Evolutionary conservation across 1,140 invertebrate species (phyloP).

Genomic region (Metopolophium dirhodum): DNA sequence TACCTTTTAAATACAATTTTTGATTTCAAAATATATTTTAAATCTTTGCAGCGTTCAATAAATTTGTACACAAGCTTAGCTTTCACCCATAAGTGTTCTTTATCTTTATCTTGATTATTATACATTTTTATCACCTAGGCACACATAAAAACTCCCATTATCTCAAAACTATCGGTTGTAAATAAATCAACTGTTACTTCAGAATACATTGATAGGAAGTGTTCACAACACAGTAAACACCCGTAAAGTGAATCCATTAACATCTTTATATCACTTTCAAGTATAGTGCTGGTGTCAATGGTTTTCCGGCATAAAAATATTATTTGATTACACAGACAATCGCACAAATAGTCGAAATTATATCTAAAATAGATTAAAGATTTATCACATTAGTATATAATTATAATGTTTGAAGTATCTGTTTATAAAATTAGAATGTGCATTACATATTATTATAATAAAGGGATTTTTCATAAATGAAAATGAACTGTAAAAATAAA

Average conservation of each 20-base stretch:
- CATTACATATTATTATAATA: conserved; percentile 20
- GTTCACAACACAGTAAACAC: conserved; percentile 3
- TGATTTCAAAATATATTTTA: conserved; percentile 35
- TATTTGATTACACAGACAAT: not conserved
- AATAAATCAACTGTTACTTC: conserved; percentile 7
- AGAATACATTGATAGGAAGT: not conserved
- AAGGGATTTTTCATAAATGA: not conserved
- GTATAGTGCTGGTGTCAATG: not conserved
- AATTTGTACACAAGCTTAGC: not conserved
- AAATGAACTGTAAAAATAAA: not conserved
- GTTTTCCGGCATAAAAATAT: conserved; percentile 5
- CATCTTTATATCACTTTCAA: not conserved
- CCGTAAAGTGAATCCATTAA: not conserved
- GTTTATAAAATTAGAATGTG: not conserved
- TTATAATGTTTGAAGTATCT: not conserved
- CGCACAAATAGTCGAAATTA: not conserved
- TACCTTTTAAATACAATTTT: conserved; percentile 46
- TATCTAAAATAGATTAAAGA: not conserved
- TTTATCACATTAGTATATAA: not conserved
- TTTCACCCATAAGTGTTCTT: not conserved
- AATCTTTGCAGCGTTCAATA: not conserved
- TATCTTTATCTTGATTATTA: not conserved
- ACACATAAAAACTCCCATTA: not conserved
- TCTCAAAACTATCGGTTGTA: not conserved
- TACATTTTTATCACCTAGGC: not conserved